Evolutionary conservation across 2,113 vertebrate genomes (phyloP), one percentile per base, ranked within the genome.

Genomic region (Hirundichthys speculiger): DNA sequence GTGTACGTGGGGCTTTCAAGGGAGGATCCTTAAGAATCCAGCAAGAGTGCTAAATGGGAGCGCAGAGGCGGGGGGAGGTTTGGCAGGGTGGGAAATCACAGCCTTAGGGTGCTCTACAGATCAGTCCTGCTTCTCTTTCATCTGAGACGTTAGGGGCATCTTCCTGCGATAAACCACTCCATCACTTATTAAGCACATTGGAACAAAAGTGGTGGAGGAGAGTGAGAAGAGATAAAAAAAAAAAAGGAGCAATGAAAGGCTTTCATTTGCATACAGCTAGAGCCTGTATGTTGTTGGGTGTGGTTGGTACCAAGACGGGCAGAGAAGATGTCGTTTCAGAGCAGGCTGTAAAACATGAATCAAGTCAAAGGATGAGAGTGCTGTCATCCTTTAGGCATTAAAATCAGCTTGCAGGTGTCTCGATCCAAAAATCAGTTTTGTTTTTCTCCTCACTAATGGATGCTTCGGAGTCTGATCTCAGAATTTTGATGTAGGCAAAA

Each of bases 41-140:
- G 67, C 65, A 65, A 59, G 56, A 79, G 71, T 58, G 65, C 49
- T 75, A 81, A 77, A 65, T 66, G 71, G 20, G 71, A 58, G 70
- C 22, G 55, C 40, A 62, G 73, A 67, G 43, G 66, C 11, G n/a
- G 52, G 51, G 46, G 72, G 68, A 20, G 46, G 77, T 45, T 80
- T 77, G 79, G 72, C 53, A 64, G 52, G 51, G 64, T 83, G 75
- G 69, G 75, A 78, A 78, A 80, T 83, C 69, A 70, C 41, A 75
- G 83, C 71, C 81, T 74, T 18, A 21, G 79, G 86, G 73, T 80
- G 69, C 63, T 70, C 58, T 41, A 20, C 61, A 81, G 82, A 77
- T 91, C 78, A 89, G 80, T 83, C 80, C 64, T 75, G 42, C 79
- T 65, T 42, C 64, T 39, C 86, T 91, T 92, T 91, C 83, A 91